Evolutionary conservation across 2,797 vertebrate species (phyloP), one percentile per base, ranked within the genome.

Genomic region (Crax fasciolata): DNA sequence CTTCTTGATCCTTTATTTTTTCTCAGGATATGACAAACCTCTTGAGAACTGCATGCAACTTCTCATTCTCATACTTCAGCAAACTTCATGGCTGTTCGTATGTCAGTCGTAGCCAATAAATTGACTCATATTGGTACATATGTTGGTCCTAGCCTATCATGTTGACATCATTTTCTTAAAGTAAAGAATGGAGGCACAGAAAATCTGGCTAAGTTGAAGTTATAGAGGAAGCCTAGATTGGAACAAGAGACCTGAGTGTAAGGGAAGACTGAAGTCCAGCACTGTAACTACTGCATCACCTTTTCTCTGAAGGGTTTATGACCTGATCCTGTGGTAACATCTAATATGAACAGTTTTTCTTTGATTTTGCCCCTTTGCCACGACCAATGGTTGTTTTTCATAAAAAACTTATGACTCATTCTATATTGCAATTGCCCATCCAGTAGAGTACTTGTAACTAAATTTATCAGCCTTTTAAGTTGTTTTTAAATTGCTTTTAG

Each of bases 401-500:
- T 84, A 41, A 90, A 87, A 90, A 1, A 1, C 11, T 39, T 25
- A 44, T 73, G 84, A 44, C 23, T 90, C 35, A 14, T 18, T 65
- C 68, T 51, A 0, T 75, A 16, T 32, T 70, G 65, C 13, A 0
- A 3, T 23, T 27, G 38, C 66, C 66, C 28, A 89, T 18, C 32
- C 89, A 73, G 54, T 6, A 10, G 54, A 82, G 75, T 28, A 52
- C 9, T 62, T 82, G 57, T 13, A 39, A 95, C 96, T 96, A 96
- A 96, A 94, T 97, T 96, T 97, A 87, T 95, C 83, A 74, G 54
- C 71, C 90, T 96, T 96, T 97, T 52, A 95, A 89, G 95, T 96
- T 96, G 89, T 79, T 96, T 96, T 96, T 84, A 68, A 95, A 79
- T 94, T 84, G 82, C 83, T 51, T 61, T 81, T 88, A 71, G 71